These are phyloP conservation scores for Coenonympha arcania DNA, from an alignment of 2,888 invertebrate genomes.

Conservation along the genomic window DNA sequence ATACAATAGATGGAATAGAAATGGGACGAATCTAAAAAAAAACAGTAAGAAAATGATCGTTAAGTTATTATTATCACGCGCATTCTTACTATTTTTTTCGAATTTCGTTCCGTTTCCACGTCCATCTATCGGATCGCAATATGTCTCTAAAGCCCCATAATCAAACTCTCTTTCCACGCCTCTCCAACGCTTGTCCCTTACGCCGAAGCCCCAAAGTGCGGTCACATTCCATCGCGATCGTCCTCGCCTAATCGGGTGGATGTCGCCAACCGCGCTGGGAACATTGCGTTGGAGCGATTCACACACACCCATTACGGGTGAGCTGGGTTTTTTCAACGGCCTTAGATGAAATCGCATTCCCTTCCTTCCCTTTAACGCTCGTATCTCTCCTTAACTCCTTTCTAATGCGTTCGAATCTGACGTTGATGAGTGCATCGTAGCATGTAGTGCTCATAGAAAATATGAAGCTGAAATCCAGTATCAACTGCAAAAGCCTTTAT, in stretches of 20 bases:
- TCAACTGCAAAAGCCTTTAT: not conserved
- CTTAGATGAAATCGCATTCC: slow-evolving; percentile 41
- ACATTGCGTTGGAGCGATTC: slow-evolving; percentile 54
- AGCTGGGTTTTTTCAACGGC: slow-evolving; percentile 44
- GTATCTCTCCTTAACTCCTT: slow-evolving; percentile 1
- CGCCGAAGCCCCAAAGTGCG: slow-evolving; percentile 29
- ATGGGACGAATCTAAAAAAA: too few relatives aligned
- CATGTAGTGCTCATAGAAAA: not conserved
- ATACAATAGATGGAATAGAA: too few relatives aligned
- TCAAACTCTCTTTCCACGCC: not conserved
- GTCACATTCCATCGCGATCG: slow-evolving; percentile 63
- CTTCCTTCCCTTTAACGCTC: not conserved
- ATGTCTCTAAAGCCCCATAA: too few relatives aligned
- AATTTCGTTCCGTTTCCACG: too few relatives aligned
- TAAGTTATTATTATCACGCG: too few relatives aligned
- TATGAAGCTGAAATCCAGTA: not conserved
- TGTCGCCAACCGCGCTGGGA: slow-evolving; percentile 55
- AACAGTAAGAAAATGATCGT: too few relatives aligned
- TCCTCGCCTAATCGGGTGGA: slow-evolving; percentile 62
- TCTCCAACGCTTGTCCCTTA: slow-evolving; percentile 33
- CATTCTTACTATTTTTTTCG: too few relatives aligned
- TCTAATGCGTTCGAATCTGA: slow-evolving; percentile 2
- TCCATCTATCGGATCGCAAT: not conserved
- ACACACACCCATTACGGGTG: slow-evolving; percentile 56
- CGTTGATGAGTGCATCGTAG: slow-evolving; percentile 1